Evolutionary conservation across 2,888 invertebrate genomes (phyloP), one percentile per base, ranked within the genome.

Genomic region (Campopleginae sp.): DNA sequence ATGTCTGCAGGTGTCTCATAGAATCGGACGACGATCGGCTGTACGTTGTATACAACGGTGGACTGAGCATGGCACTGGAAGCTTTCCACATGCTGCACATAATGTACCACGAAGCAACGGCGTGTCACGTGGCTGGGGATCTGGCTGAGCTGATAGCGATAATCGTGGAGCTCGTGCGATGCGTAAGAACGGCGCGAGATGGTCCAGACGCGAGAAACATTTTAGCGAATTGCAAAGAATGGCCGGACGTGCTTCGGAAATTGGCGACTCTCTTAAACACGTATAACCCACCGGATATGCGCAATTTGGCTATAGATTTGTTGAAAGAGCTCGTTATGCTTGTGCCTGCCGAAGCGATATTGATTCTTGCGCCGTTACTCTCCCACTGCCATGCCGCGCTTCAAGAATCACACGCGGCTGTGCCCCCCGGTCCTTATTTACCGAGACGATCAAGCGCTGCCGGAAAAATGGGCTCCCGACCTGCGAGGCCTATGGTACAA

Each of bases 41-140:
- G 44, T 97, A 97, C 91, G 97, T 98, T 17, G 97, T 98, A n/a
- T 98, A 97, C 91, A 98, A 98, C 90, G 97, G 97, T 66, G 98
- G 98, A 38, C 94, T 99, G 87, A 90, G 94, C 84, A 94, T 94
- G 94, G 94, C 94, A 75, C 95, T 95, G 63, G 95, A 98, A 96
- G 98, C 98, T 38, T 95, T 98, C 91, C 97, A 97, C 94, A 98
- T 98, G 87, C 95, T 98, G 85, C 98, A 98, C 95, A 97, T 98
- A 88, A 98, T 98, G 96, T 97, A 98, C 93, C 98, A 98, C 90
- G 98, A 98, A 94, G 98, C 98, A 17, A 98, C 98, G 10, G 98
- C 98, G 0, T 98, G 97, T 91, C 97, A 97, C 92, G 97, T 97
- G 19, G 96, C 96, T 0, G 96, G 96, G 3, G 98, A 98, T 93